A percentile compares a stretch with the other conserved stretches of the same genome.
Evolutionary conservation across 1,140 invertebrate species (phyloP).

Genomic region (Acromyrmex echinatior): DNA sequence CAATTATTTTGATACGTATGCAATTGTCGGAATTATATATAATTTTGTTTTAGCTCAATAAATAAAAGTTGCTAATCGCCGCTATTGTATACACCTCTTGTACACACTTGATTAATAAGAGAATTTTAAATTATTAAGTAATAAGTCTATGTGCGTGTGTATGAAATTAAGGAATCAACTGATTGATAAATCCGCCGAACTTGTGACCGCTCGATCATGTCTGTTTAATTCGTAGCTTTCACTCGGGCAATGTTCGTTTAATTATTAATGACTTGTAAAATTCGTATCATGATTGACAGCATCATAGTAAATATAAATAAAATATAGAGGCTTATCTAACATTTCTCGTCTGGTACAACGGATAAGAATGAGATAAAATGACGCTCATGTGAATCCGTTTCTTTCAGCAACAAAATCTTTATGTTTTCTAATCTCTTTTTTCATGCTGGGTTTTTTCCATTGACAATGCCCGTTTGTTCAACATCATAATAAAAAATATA

Average conservation of each 20-base stretch:
- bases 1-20: too few species aligned
- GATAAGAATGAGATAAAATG: not conserved
- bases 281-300: not conserved
- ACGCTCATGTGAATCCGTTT: conserved; percentile 4
- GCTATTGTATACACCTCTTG: not conserved
- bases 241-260: not conserved
- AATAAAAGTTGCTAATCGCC: not conserved
- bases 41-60: not conserved
- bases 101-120: not conserved
- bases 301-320: not conserved
- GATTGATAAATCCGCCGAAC: not conserved
- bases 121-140: not conserved
- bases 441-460: not conserved
- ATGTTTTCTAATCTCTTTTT: not conserved
- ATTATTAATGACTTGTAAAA: conserved; percentile 15
- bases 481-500: not conserved
- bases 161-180: not conserved
- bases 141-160: not conserved
- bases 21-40: not conserved
- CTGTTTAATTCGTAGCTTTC: conserved; percentile 2
- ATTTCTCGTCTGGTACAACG: not conserved
- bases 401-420: conserved; percentile 20
- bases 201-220: not conserved
- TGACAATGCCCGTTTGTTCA: not conserved
- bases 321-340: not conserved